Conservation (phyloP, 1,140 invertebrate genomes). For the Orussus abietinus region DNA sequence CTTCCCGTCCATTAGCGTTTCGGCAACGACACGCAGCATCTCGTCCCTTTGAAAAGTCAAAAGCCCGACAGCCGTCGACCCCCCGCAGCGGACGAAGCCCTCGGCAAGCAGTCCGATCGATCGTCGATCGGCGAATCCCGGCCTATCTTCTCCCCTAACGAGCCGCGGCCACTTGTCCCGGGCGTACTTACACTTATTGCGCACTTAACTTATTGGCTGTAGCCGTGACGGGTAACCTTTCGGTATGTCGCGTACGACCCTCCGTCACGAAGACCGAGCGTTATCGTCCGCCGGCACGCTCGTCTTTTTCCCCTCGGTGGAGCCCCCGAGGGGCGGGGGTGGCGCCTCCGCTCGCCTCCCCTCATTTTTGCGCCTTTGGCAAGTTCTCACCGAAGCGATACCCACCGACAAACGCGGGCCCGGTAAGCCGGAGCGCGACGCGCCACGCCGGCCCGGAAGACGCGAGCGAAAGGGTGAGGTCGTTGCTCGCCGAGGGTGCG, state of each 20-base stretch:
- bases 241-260: neutral
- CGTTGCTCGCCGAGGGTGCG: constrained; percentile 7
- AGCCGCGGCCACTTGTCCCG: too few relatives aligned
- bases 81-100: too few relatives aligned
- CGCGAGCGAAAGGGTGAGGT: neutral
- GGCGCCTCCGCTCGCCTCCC: constrained; percentile 1
- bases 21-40: too few relatives aligned
- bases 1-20: too few relatives aligned
- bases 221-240: too few relatives aligned
- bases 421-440: constrained; percentile 1
- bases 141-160: too few relatives aligned
- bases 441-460: constrained; percentile 3
- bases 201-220: too few relatives aligned
- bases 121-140: too few relatives aligned
- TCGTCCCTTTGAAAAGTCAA: too few relatives aligned
- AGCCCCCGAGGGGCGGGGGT: neutral
- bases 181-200: too few relatives aligned
- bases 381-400: constrained; percentile 5
- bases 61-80: too few relatives aligned
- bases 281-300: constrained; percentile 23
- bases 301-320: constrained; percentile 12
- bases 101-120: too few relatives aligned
- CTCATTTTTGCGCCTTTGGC: constrained; percentile 24
- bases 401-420: constrained; percentile 1
- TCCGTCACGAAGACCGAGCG: neutral